Base-by-base conservation (phyloP, 2,113 vertebrate species). In the Atractosteus spatula region DNA sequence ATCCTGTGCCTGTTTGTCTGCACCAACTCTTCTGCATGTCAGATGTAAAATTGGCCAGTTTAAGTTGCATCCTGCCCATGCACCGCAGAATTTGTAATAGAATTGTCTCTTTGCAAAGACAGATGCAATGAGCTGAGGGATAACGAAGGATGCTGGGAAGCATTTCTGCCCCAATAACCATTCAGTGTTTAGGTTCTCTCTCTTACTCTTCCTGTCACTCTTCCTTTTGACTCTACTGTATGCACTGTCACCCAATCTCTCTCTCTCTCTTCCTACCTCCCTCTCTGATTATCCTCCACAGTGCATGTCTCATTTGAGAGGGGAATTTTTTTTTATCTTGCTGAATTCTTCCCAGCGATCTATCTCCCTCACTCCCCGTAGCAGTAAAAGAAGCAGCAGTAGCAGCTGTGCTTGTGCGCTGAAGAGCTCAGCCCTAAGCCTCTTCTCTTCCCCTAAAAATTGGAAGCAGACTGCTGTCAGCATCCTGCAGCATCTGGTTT, bases 151-250 rank as follows among this genome's bases (percentile, higher is more conserved):
- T 77, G 76, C 69, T 79, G 69, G 29, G 62, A 68, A 66, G 42
- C 55, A 69, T 68, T 85, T 87, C 80, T 78, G 78, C 79, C 76
- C 76, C 75, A 85, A 66, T 83, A 79, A 81, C 67, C 81, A 71
- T 16, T 61, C 55, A 14, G 47, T 42, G 5, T n/a, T 72, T 29
- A 75, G 68, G 61, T 41, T 7, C 42, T 54, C 54, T 70, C 4
- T 66, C 61, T 75, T 41, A 12, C 10, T 17, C 63, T 7, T 17
- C 12, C 42, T 71, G 12, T 55, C 69, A 7, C 16, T 68, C 68
- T 47, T 41, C 14, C 14, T 71, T 62, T 51, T 62, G 3, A n/a
- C 10, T 65, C 2, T 65, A 29, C 29, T 29, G 29, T 29, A 14
- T 66, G 11, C 62, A 16, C 61, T 62, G 42, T 67, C 62, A 55